Percentiles rank a stretch among this genome's conserved stretches.
phyloP scores from a whole-genome alignment of 2,113 vertebrate genomes.

The Neoarius graeffei region DNA sequence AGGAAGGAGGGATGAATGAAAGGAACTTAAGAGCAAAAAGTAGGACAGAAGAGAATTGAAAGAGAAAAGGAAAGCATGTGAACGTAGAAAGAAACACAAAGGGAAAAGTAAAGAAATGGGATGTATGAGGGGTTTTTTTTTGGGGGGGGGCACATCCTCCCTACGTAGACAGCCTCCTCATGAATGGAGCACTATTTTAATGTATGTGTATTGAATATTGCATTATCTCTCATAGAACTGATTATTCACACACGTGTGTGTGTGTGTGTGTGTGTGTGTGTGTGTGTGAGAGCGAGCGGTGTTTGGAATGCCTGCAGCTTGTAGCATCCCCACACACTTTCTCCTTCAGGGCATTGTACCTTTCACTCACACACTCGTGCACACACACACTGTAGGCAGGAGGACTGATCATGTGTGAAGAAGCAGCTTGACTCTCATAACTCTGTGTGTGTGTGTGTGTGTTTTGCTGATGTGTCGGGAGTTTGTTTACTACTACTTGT shows the following conservation, averaged over 20 bases:
- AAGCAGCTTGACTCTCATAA: neutral
- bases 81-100: neutral
- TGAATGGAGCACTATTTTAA: neutral
- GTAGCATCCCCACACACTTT: neutral
- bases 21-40: neutral
- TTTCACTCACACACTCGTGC: neutral
- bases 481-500: conserved; percentile 15
- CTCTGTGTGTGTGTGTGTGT: conserved; percentile 15
- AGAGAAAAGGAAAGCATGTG: too few relatives aligned
- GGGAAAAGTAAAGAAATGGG: neutral
- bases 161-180: neutral
- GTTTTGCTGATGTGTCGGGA: conserved; percentile 2
- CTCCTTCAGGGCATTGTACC: neutral
- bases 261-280: neutral
- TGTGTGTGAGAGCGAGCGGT: neutral
- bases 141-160: neutral
- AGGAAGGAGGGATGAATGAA: neutral
- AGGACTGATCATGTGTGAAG: conserved; percentile 13
- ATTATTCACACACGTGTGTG: neutral
- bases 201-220: neutral
- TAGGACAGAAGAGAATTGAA: too few relatives aligned
- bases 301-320: neutral
- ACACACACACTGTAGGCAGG: neutral
- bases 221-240: neutral
- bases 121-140: neutral